Conservation (phyloP, 2,113 vertebrate genomes). For the Myiozetetes cayanensis region DNA sequence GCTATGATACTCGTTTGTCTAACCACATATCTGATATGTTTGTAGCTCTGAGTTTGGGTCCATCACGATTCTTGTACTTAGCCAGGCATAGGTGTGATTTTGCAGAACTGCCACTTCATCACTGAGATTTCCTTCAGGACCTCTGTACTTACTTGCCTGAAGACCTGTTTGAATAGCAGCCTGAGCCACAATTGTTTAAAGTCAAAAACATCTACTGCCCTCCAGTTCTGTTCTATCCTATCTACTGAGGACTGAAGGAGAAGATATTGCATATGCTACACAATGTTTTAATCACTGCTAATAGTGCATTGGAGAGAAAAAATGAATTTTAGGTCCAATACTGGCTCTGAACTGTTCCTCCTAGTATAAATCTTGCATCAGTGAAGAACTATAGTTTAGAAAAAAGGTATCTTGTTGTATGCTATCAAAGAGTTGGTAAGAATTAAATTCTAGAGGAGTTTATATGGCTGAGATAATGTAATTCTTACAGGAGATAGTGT, state of each 20-base stretch:
- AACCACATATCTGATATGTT: neutral
- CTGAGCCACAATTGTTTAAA: neutral
- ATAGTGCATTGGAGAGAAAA: neutral
- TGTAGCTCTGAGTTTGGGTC: neutral
- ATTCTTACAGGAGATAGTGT: neutral
- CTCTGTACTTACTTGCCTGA: neutral
- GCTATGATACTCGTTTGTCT: neutral
- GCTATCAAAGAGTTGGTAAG: neutral
- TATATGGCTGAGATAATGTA: neutral
- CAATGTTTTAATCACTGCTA: neutral
- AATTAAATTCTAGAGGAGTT: neutral
- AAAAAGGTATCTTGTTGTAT: neutral
- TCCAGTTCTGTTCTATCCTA: neutral
- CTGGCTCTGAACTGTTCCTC: neutral
- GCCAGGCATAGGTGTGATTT: neutral
- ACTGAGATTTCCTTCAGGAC: neutral
- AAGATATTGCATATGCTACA: rapidly evolving
- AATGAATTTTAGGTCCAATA: neutral
- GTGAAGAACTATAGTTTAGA: neutral
- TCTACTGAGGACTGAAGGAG: neutral
- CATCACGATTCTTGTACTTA: neutral
- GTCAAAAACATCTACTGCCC: neutral
- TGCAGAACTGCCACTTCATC: neutral
- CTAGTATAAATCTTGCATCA: neutral
- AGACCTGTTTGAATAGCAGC: neutral